phyloP scores from a whole-genome alignment of 2,797 vertebrate genomes.

The Telmatherina bonti region DNA sequence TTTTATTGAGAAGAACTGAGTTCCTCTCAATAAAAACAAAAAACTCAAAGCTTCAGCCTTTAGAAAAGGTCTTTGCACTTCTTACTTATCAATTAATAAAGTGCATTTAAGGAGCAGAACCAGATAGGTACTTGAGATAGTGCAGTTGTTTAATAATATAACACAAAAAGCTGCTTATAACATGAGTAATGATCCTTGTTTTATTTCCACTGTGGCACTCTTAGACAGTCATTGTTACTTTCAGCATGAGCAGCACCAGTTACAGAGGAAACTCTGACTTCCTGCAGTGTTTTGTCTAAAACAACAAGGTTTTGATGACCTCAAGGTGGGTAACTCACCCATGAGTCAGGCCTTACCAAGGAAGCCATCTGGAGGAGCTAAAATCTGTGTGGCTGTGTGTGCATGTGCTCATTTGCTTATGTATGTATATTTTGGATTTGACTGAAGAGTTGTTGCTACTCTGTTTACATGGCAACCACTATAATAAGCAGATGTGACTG shows the following conservation, averaged over 20 bases:
- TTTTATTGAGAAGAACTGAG: no score
- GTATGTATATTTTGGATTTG: slow-evolving; percentile 54
- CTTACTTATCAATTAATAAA: no score
- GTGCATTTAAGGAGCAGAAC: background rate
- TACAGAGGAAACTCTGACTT: slow-evolving; percentile 64
- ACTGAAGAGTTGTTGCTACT: slow-evolving; percentile 39
- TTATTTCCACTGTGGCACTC: background rate
- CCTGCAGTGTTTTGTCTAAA: slow-evolving; percentile 63
- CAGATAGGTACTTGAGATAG: background rate
- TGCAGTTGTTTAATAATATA: no score
- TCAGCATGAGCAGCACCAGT: slow-evolving; percentile 43
- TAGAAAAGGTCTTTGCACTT: no score
- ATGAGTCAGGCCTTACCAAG: slow-evolving; percentile 55
- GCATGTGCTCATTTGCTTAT: slow-evolving; percentile 30
- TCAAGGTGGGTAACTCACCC: slow-evolving; percentile 30
- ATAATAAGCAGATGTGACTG: slow-evolving; percentile 64
- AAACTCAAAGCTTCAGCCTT: no score
- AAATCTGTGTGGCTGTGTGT: slow-evolving; percentile 12
- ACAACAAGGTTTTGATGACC: slow-evolving; percentile 61
- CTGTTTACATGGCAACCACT: slow-evolving; percentile 66
- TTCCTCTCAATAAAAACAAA: no score
- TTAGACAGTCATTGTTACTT: slow-evolving; percentile 27
- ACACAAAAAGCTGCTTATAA: background rate
- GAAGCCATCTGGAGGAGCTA: slow-evolving; percentile 58
- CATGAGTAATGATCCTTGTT: background rate